These are phyloP conservation scores for Grapholita molesta DNA, from an alignment of 1,140 invertebrate genomes.

Conservation along the genomic window DNA sequence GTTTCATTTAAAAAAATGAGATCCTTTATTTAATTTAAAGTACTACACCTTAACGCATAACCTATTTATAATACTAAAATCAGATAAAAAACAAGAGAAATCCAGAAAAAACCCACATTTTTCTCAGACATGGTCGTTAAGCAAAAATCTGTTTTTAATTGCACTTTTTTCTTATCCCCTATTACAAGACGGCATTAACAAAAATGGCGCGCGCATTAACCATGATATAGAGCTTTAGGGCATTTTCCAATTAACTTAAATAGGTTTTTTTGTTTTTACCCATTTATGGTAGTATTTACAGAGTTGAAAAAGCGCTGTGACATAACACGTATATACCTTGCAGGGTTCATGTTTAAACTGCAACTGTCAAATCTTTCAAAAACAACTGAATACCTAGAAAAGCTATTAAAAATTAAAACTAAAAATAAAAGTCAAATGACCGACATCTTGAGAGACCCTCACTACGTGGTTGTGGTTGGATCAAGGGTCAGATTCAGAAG, in stretches of 20 bases:
- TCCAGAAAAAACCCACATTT: background rate
- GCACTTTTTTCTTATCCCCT: slow-evolving; percentile 30
- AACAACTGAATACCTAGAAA: too few relatives aligned
- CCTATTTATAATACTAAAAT: too few relatives aligned
- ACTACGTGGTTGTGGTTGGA: too few relatives aligned
- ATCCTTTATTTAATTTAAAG: too few relatives aligned
- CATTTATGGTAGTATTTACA: background rate
- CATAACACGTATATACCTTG: too few relatives aligned
- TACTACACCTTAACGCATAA: too few relatives aligned
- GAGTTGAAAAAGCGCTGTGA: background rate
- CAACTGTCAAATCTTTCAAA: too few relatives aligned
- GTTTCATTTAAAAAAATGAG: too few relatives aligned
- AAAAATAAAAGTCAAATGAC: too few relatives aligned
- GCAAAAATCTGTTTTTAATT: slow-evolving; percentile 49
- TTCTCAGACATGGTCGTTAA: slow-evolving; percentile 19
- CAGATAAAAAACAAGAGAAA: background rate
- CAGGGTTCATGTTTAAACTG: background rate
- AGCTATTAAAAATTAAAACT: too few relatives aligned
- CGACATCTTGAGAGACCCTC: too few relatives aligned
- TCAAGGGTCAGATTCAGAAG: too few relatives aligned
- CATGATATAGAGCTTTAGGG: slow-evolving; percentile 41
- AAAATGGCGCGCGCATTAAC: slow-evolving; percentile 45
- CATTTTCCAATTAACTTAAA: slow-evolving; percentile 57
- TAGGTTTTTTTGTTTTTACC: slow-evolving; percentile 44
- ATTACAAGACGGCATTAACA: slow-evolving; percentile 40